These are phyloP conservation scores for Harpalus rubripes DNA, from an alignment of 2,888 invertebrate genomes.

Conservation along the genomic window DNA sequence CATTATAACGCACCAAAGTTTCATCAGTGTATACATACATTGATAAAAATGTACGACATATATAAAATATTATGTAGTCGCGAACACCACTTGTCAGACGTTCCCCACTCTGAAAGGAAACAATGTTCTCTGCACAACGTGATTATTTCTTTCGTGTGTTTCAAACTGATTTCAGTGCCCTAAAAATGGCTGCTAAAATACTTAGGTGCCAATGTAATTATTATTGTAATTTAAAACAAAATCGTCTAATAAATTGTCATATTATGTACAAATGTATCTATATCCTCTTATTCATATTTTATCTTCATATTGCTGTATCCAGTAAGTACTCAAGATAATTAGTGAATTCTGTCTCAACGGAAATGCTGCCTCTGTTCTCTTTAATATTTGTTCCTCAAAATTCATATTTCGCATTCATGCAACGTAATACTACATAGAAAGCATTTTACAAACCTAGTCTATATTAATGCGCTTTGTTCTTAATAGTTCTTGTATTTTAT, in stretches of 20 bases:
- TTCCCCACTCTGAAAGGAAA: slow-evolving; percentile 54
- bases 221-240: slow-evolving; percentile 71
- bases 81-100: slow-evolving; percentile 61
- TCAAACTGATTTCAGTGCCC: slow-evolving; percentile 66
- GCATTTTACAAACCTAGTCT: no score
- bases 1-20: slow-evolving; percentile 63
- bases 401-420: no score
- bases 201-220: slow-evolving; percentile 71
- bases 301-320: no score
- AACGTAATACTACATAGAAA: no score
- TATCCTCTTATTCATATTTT: not conserved
- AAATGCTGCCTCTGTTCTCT: no score
- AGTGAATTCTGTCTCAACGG: no score
- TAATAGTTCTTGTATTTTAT: no score
- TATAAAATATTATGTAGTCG: slow-evolving; percentile 55
- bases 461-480: no score
- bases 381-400: no score
- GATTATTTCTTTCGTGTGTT: slow-evolving; percentile 62
- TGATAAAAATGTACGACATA: slow-evolving; percentile 51
- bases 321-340: no score
- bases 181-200: slow-evolving; percentile 71
- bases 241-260: slow-evolving; percentile 67
- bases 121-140: slow-evolving; percentile 64
- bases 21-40: slow-evolving; percentile 52
- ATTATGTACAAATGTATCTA: slow-evolving; percentile 61